Base-by-base conservation (phyloP, 2,113 vertebrate species). In the Phoenicopterus ruber region DNA sequence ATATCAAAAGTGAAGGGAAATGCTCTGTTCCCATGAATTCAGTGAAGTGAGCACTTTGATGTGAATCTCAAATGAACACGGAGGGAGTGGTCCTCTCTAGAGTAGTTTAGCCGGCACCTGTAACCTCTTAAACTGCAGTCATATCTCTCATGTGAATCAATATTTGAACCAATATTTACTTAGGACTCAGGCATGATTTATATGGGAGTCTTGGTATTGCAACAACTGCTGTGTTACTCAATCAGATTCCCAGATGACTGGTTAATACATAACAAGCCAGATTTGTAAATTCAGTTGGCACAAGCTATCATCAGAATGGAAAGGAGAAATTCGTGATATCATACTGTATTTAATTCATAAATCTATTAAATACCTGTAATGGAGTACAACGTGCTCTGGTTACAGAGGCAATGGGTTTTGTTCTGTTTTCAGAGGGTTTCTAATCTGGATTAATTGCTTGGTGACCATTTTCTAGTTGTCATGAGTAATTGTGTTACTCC, bases 211-310 rank as follows among this genome's bases (percentile, higher is more conserved):
- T 47, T 85, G 74, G 87, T 97, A 52, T 97, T 95, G 95, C 96
- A 93, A 78, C 91, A 97, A 90, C 88, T 73, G 65, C 90, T 67
- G 88, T 65, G 82, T 97, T 97, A 95, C 97, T 97, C 96, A 96
- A 95, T 50, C 47, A 10, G 71, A 72, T 96, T 97, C 97, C 88
- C 90, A 95, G 67, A 89, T 93, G 92, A 65, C 91, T 88, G 65
- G 96, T 97, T 97, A 98, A 97, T 96, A 70, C 80, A 34, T 96
- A 97, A 95, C 94, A 70, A 85, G 76, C n/a, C 29, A 19, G 57
- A 91, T 87, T 70, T 73, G 52, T 93, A 95, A 84, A 88, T 88
- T 86, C 74, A 81, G 65, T 55, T 38, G 22, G 63, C 86, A 83
- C 17, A 16, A 78, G 78, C 86, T 93, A 69, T 61, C 72, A 52